Base-by-base conservation (phyloP, 2,113 vertebrate species). In the Andinoacara biseriatus region DNA sequence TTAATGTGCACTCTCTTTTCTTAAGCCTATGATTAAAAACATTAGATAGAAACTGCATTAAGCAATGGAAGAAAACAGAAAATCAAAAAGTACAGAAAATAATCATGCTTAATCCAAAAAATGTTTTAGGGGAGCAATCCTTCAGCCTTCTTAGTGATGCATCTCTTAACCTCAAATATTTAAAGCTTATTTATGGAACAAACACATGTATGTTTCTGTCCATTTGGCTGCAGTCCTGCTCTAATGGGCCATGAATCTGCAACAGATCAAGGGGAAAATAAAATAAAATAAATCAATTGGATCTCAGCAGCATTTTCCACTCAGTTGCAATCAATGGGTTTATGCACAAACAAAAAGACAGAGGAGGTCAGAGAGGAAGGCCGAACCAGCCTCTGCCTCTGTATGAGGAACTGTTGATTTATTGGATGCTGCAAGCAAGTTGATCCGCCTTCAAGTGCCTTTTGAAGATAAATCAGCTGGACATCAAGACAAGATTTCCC, bases 221-320 rank as follows among this genome's bases (percentile, higher is more conserved):
- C 7, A 2, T 56, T 35, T n/a, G 52, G 13, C 78, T 54, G 60
- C 56, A 22, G 61, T 29, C 43, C 4, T 80, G 52, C 43, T 80
- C 26, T 57, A 83, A 46, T 24, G 31, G 10, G 54, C 3, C 20
- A 10, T 1, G 22, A 58, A 77, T 82, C 61, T 63, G 29, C 35
- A 24, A 58, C 54, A 15, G 86, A 91, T 91, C 87, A 83, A 88
- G 82, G 2, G 11, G 33, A 69, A 20, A 1, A 18, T 22, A 7
- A 63, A 67, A 35, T 35, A 9, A 35, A 38, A 38, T 10, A 49
- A 78, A 86, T 74, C 82, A 65, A 84, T 86, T 29, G 11, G 85
- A 82, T 85, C 72, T 86, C 14, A 63, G 87, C 76, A 33, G 84
- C 78, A 57, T 86, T 91, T 89, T 88, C 79, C 38, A n/a, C 86